A percentile compares a stretch with the other conserved stretches of the same genome.
phyloP scores from a whole-genome alignment of 2,888 invertebrate species.

The Phania funesta region DNA sequence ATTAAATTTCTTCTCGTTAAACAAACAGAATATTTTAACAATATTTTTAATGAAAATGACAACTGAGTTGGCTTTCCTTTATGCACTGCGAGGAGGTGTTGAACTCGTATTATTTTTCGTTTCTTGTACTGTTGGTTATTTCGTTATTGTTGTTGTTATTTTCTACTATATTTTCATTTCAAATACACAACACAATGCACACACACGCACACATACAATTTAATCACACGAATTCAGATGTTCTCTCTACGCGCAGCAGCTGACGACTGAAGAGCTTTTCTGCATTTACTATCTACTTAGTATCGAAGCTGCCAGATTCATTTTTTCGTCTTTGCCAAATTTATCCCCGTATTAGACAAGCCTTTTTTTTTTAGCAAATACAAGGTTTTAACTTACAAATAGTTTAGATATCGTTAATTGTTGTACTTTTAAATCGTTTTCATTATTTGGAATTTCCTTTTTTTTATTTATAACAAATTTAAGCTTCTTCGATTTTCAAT shows the following conservation, averaged over 20 bases:
- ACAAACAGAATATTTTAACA: not conserved
- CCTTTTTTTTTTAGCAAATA: too few species aligned
- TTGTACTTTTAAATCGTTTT: too few species aligned
- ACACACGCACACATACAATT: not conserved
- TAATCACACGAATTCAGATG: slow-evolving; percentile 60
- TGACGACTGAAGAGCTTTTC: slow-evolving; percentile 77
- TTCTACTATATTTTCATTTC: slow-evolving; percentile 22
- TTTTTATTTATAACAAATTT: too few species aligned
- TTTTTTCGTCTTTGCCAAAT: too few species aligned
- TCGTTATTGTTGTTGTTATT: slow-evolving; percentile 29
- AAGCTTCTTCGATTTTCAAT: too few species aligned
- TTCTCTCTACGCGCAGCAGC: slow-evolving; percentile 79
- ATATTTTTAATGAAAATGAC: slow-evolving; percentile 26
- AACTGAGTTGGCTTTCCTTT: slow-evolving; percentile 41
- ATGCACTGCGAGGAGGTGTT: slow-evolving; percentile 33
- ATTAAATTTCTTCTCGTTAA: not conserved
- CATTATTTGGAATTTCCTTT: too few species aligned
- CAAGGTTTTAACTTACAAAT: too few species aligned
- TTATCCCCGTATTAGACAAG: too few species aligned
- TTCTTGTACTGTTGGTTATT: slow-evolving; percentile 3
- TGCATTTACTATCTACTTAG: slow-evolving; percentile 68
- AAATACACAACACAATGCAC: not conserved
- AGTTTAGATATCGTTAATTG: too few species aligned
- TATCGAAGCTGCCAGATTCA: slow-evolving; percentile 23
- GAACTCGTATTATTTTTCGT: slow-evolving; percentile 30